Evolutionary conservation across 1,140 invertebrate species (phyloP), one percentile per base, ranked within the genome.

Genomic region (Brachionus koreanus): DNA sequence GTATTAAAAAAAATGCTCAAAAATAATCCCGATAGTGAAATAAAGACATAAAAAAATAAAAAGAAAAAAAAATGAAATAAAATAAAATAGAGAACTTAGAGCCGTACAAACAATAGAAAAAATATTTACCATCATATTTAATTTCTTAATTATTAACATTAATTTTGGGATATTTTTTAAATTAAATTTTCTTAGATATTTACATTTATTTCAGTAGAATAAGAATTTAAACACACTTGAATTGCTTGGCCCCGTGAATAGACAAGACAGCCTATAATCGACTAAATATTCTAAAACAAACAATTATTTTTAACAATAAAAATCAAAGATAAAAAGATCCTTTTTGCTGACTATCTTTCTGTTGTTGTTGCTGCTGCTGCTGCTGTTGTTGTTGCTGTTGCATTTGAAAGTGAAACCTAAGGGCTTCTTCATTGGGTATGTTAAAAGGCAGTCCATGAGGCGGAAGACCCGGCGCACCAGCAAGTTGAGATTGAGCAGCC

Each of bases 271-370:
- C 49, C 49, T 57, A 29, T 29, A 57, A 57, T 57, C 49, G 49
- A 25, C 19, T 10, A 5, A 57, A 57, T 57, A 57, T 57, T 16
- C 49, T 57, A 57, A 57, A 57, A 57, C 49, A 57, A 57, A 23
- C 49, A 57, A 57, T 42, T 39, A 72, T 16, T 39, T 39, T 7
- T 39, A 37, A 67, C 35, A 67, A 67, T 67, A 67, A 67, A 74
- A 29, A 74, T 74, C 43, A 74, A 9, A 74, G 43, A 74, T 46
- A 74, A 74, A 74, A 74, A 23, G 39, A 25, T 74, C 69, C 69
- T 74, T 74, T 74, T 74, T 74, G 69, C 3, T 74, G 39, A 33
- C 46, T 33, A 46, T 43, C 25, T 46, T 74, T 43, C 25, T 74
- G 69, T 46, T 74, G 69, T 23, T 43, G 67, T 23, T 72, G 67